Evolutionary conservation across 2,888 invertebrate genomes (phyloP), one percentile per base, ranked within the genome.

Genomic region (Megastigmus dorsalis): DNA sequence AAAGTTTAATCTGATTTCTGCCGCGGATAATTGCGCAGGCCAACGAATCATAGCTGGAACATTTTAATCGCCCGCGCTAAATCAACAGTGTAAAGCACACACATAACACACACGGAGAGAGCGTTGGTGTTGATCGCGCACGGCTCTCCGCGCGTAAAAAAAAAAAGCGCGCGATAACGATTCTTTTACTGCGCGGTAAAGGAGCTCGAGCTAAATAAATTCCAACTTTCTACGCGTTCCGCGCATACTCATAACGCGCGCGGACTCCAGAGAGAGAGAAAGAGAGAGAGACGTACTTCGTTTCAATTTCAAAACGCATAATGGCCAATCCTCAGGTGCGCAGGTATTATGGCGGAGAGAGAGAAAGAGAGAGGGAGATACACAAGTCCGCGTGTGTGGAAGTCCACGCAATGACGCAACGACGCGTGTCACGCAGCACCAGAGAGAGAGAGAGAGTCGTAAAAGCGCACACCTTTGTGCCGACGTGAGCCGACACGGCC

Each of bases 271-370:
- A n/a, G n/a, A n/a, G n/a, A n/a, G n/a, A n/a, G n/a, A n/a, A n/a
- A n/a, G n/a, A n/a, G n/a, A n/a, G 20, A 55, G 33, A 26, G 15
- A 41, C 26, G 54, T 20, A 66, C 60, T 69, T 60, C 50, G 69
- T 60, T 69, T 69, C 69, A 69, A 69, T 69, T 69, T 69, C 60
- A 69, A 60, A 69, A 60, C 60, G 50, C 48, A 69, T 69, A 69
- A 69, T 60, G 60, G 30, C 60, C 60, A 50, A 23, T 50, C 18
- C 45, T 23, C 18, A 2, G n/a, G 6, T 30, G 50, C 20, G 38
- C 13, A n/a, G n/a, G n/a, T n/a, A n/a, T n/a, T n/a, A n/a, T n/a
- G n/a, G n/a, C n/a, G n/a, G n/a, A n/a, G n/a, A n/a, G n/a, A n/a
- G n/a, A n/a, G n/a, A n/a, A n/a, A n/a, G n/a, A n/a, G n/a, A n/a